These are phyloP conservation scores for Rhagologus leucostigma DNA, from an alignment of 2,113 vertebrate species.

Conservation along the genomic window DNA sequence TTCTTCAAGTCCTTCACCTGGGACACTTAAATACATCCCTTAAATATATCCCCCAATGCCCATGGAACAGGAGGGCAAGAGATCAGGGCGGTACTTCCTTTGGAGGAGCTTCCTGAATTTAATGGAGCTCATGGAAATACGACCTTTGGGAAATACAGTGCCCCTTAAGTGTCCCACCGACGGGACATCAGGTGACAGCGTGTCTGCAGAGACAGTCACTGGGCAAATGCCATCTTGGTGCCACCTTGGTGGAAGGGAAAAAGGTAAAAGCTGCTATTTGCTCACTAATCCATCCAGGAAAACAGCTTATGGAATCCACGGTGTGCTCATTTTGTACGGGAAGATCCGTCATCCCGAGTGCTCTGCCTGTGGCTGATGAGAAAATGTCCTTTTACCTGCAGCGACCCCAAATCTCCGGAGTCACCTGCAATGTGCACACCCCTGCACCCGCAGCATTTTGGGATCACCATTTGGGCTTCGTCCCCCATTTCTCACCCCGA, in stretches of 20 bases:
- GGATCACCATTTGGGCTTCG: background rate
- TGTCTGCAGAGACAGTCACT: background rate
- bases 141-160: background rate
- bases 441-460: rapidly evolving
- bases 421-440: background rate
- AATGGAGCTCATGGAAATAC: rapidly evolving
- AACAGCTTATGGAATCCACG: background rate
- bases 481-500: background rate
- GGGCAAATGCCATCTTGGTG: background rate
- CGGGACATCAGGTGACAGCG: rapidly evolving
- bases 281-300: background rate
- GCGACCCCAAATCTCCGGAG: background rate
- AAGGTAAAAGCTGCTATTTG: background rate
- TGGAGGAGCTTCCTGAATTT: background rate
- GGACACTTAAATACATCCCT: background rate
- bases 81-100: background rate
- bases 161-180: background rate
- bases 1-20: background rate
- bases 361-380: background rate
- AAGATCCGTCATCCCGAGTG: rapidly evolving
- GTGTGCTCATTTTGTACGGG: rapidly evolving
- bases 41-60: background rate
- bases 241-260: background rate
- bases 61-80: background rate
- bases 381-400: background rate